Evolutionary conservation across 2,888 invertebrate species (phyloP).

Genomic region (Dyspetes luteomarginatus): DNA sequence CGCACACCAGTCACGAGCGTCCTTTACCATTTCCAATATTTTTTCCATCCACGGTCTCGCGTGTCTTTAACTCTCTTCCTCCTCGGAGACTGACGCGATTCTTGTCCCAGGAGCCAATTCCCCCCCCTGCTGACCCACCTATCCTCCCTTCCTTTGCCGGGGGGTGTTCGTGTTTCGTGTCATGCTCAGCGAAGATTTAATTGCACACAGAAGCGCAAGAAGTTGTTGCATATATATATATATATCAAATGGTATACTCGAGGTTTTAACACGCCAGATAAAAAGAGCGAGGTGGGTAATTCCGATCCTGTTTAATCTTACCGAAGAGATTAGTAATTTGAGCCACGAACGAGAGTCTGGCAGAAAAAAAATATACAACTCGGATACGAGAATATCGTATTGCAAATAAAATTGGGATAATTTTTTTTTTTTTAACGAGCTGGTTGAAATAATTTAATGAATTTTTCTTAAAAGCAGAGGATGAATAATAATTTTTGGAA

Average conservation of each 20-base stretch:
- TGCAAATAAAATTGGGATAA: neutral
- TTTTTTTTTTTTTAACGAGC: no score
- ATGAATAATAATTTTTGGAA: no score
- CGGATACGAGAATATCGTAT: neutral
- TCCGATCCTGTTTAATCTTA: conserved; percentile 70
- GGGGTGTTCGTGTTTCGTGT: conserved; percentile 57
- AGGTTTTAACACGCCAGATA: conserved; percentile 59
- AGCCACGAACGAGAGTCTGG: conserved; percentile 61
- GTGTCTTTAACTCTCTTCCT: conserved; percentile 16
- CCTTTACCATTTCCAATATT: conserved; percentile 34
- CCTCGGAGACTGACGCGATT: conserved; percentile 7
- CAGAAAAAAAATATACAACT: neutral
- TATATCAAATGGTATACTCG: conserved; percentile 37
- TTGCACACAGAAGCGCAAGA: conserved; percentile 62
- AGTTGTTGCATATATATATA: neutral
- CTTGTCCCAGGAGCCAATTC: conserved; percentile 28
- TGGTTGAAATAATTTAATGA: no score
- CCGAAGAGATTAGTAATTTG: conserved; percentile 67
- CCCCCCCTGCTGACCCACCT: neutral
- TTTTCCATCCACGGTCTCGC: conserved; percentile 33
- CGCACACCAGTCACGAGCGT: conserved; percentile 2
- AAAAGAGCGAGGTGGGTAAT: conserved; percentile 50
- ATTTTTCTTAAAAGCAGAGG: no score
- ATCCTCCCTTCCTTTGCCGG: conserved; percentile 47
- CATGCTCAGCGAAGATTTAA: conserved; percentile 69